Base-by-base conservation (phyloP, 2,113 vertebrate genomes). In the Charina bottae region DNA sequence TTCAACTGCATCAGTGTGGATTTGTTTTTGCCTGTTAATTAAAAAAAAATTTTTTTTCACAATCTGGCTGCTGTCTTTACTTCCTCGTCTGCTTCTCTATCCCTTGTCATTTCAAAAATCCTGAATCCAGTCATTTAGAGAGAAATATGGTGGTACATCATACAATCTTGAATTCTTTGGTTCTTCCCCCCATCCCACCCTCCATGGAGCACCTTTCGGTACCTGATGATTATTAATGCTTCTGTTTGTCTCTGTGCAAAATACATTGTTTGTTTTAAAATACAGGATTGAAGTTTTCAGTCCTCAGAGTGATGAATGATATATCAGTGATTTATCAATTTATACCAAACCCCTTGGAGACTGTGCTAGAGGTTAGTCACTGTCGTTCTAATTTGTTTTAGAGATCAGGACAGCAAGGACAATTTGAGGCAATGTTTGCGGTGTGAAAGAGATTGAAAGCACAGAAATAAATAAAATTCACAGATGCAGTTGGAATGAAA, bases 1-100 rank as follows among this genome's bases (percentile, higher is more conserved):
- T 94, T 93, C 91, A 94, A 89, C 85, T 4, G 56, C 90, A 37
- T 83, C 58, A 26, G 26, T 10, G 59, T 53, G 26, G 15, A 11
- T 85, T n/a, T 85, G 19, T 21, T 90, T 72, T 42, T 19, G 4
- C 33, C 33, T 58, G 24, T 68, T 59, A 87, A 78, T 7, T 13
- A 91, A 91, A n/a, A 62, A 56, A 42, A 19, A 33, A 59, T 42
- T 42, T 42, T 42, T 42, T 42, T 3, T 42, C 7, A 15, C 15
- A 19, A 17, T 78, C 33, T 37, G 68, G 37, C 37, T 28, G 58
- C 10, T 11, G 53, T 62, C 56, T 42, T 54, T 49, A 17, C 37
- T 85, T 90, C 72, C 13, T 90, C 8, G 3, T 42, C 72, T 78
- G 17, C 17, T 15, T 78, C 72, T 78, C 72, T 0, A 37, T 78